These are phyloP conservation scores for Holocentrus rufus DNA, from an alignment of 2,797 vertebrate species.

Conservation along the genomic window DNA sequence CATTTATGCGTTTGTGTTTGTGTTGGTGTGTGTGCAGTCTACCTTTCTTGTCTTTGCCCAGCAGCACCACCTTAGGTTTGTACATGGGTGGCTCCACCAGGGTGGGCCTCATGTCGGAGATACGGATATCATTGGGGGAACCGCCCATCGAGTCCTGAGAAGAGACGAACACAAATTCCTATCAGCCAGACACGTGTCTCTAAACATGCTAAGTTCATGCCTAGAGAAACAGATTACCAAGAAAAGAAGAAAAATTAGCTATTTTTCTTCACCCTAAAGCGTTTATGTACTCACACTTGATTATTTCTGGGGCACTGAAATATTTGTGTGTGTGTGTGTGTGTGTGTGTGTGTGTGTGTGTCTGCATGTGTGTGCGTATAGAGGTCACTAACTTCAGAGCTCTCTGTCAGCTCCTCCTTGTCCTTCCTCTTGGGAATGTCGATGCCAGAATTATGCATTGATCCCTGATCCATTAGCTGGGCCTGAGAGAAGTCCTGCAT, in stretches of 20 bases:
- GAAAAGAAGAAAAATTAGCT: not conserved
- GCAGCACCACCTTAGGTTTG: constrained; percentile 97
- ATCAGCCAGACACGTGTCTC: not conserved
- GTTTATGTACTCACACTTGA: too few relatives aligned
- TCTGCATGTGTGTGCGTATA: not conserved
- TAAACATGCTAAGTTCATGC: not conserved
- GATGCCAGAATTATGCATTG: constrained; percentile 79
- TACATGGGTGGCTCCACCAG: constrained; percentile 97
- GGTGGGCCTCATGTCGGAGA: constrained; percentile 97
- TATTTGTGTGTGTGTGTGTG: too few relatives aligned
- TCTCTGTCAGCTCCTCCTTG: constrained; percentile 83
- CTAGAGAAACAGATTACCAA: too few relatives aligned
- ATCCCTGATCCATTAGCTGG: constrained; percentile 81
- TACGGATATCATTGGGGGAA: constrained; percentile 96
- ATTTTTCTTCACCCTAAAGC: not conserved
- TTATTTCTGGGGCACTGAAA: too few relatives aligned
- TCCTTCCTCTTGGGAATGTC: constrained; percentile 85
- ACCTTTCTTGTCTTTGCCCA: constrained; percentile 99
- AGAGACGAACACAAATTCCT: constrained; percentile 40
- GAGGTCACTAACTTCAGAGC: constrained; percentile 84
- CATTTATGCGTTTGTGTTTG: too few relatives aligned
- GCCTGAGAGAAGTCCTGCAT: constrained; percentile 83
- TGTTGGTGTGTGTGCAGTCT: constrained; percentile 52
- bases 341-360: not conserved
- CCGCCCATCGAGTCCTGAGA: constrained; percentile 94